A percentile compares a stretch with the other conserved stretches of the same genome.
These are phyloP conservation scores for Pseudobourletiella spinata DNA, from an alignment of 1,140 invertebrate species.

Conservation along the genomic window DNA sequence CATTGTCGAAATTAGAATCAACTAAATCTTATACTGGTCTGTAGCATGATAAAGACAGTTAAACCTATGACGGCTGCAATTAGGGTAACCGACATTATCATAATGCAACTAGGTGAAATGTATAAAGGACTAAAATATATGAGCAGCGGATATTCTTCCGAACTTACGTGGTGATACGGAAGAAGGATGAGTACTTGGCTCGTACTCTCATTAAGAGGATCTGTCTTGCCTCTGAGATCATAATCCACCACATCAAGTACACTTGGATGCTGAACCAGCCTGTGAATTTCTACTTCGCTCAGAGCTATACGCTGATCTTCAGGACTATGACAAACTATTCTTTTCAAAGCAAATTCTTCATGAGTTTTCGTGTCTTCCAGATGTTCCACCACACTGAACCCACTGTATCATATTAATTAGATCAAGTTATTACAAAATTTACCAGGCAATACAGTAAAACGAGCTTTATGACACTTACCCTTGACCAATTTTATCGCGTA, in stretches of 20 bases:
- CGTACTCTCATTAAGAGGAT: slow-evolving; percentile 56
- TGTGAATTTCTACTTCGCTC: slow-evolving; percentile 66
- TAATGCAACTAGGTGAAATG: too few species aligned
- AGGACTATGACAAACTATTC: slow-evolving; percentile 66
- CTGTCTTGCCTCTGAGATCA: slow-evolving; percentile 52
- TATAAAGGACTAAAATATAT: too few species aligned
- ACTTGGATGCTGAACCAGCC: slow-evolving; percentile 60
- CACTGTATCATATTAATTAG: slow-evolving; percentile 48
- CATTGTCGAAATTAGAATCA: too few species aligned
- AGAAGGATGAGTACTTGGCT: slow-evolving; percentile 67
- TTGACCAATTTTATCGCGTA: slow-evolving; percentile 63
- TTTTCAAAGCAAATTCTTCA: slow-evolving; percentile 68
- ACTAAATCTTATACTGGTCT: too few species aligned
- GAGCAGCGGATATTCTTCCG: background rate
- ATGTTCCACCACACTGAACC: slow-evolving; percentile 72
- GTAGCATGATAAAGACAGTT: too few species aligned
- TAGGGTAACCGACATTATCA: too few species aligned
- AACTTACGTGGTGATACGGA: slow-evolving; percentile 62
- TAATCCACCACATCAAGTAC: slow-evolving; percentile 67
- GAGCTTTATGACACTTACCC: slow-evolving; percentile 65
- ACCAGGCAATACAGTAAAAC: slow-evolving; percentile 3
- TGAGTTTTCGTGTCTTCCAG: slow-evolving; percentile 62
- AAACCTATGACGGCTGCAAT: too few species aligned
- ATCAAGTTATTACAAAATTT: background rate
- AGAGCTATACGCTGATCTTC: slow-evolving; percentile 66